Evolutionary conservation across 23 tunicate genomes (phyloP).

Genomic region (Ascidia mentula): DNA sequence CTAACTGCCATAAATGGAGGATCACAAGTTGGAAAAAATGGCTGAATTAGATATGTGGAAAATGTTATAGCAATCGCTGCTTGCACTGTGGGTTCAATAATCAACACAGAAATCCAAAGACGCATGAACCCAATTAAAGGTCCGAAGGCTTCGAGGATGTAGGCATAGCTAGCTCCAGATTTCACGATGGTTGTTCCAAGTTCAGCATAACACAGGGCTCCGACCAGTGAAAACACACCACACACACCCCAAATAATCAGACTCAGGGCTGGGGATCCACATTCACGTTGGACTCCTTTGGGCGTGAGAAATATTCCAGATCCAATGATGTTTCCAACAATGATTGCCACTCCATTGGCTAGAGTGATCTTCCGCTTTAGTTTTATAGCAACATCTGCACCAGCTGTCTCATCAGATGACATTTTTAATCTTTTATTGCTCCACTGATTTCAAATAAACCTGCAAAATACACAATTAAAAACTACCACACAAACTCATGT

Average conservation of each 20-base stretch:
- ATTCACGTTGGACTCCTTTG: constrained; percentile 57
- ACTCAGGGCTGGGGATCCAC: constrained; percentile 71
- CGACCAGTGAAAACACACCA: constrained; percentile 77
- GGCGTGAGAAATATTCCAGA: constrained; percentile 67
- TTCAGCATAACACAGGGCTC: constrained; percentile 84
- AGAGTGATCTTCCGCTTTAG: constrained; percentile 45
- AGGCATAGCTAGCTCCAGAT: constrained; percentile 89
- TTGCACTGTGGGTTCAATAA: constrained; percentile 79
- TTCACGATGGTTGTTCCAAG: constrained; percentile 83
- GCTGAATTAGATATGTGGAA: constrained; percentile 68
- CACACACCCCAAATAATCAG: constrained; percentile 61
- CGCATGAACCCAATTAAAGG: constrained; percentile 65
- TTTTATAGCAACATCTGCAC: constrained; percentile 11
- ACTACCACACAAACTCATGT: not conserved
- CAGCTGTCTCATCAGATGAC: not conserved
- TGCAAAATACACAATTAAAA: not conserved
- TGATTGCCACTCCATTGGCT: constrained; percentile 58
- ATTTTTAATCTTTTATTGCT: not conserved
- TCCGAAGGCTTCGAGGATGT: constrained; percentile 78
- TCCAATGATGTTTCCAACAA: constrained; percentile 75
- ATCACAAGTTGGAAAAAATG: constrained; percentile 72
- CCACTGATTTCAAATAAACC: not conserved
- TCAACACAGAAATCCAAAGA: constrained; percentile 69
- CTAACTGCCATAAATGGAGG: constrained; percentile 52
- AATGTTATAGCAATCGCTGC: constrained; percentile 77